Percentiles rank a stretch among this genome's conserved stretches.
phyloP scores from a whole-genome alignment of 1,140 invertebrate genomes.

The Babylonia areolata region DNA sequence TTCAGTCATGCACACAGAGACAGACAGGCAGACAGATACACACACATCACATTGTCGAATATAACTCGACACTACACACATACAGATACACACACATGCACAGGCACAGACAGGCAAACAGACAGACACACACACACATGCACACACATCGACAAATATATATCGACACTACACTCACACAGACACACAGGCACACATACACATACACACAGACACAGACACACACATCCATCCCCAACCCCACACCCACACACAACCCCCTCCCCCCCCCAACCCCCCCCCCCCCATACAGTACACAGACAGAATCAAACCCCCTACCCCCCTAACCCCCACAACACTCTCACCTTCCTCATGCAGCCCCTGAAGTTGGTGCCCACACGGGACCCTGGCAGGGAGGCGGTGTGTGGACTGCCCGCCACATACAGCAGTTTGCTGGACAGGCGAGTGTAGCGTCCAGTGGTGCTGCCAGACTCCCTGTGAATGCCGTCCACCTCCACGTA shows the following conservation, averaged over 20 bases:
- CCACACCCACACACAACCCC: neutral
- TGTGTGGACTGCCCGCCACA: conserved; percentile 92
- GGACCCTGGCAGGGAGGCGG: conserved; percentile 86
- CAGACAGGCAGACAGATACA: no score
- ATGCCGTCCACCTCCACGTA: conserved; percentile 94
- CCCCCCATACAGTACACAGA: neutral
- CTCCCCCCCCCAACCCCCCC: neutral
- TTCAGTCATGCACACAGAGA: no score
- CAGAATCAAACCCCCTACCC: neutral
- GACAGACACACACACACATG: no score
- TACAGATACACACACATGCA: neutral
- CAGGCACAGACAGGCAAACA: neutral
- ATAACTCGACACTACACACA: neutral
- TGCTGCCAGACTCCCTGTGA: conserved; percentile 92
- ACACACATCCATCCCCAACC: neutral
- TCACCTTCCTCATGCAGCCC: conserved; percentile 95
- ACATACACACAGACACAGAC: neutral
- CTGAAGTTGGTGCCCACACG: conserved; percentile 92
- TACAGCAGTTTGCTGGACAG: conserved; percentile 90
- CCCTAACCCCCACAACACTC: conserved; percentile 32
- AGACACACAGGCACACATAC: neutral
- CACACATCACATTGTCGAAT: no score
- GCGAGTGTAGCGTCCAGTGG: conserved; percentile 93
- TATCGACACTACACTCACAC: no score
- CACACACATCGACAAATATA: no score